Evolutionary conservation across 1,140 invertebrate species (phyloP), one percentile per base, ranked within the genome.

Genomic region (Aphelinus certus): DNA sequence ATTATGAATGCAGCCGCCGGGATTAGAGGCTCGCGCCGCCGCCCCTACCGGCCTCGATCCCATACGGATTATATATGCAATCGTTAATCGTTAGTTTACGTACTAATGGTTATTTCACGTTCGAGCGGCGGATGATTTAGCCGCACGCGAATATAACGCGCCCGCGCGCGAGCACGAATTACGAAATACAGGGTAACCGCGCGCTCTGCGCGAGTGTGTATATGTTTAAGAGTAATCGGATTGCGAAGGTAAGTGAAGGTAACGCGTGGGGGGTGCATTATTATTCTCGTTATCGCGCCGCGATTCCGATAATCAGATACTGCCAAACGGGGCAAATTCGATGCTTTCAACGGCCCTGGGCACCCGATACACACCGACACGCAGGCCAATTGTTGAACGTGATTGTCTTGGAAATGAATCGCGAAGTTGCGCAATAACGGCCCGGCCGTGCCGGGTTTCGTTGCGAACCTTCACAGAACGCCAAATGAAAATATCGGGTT

Each of bases 31-130:
- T 26, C 26, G 26, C 26, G 26, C 26, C 26, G 26, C 26, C 26
- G 26, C 26, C 26, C 26, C 26, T 26, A 26, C 26, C 26, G 26
- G 26, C 26, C 26, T 26, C 26, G 26, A 26, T 26, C 26, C 26
- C 26, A 26, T 26, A 26, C 3, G 57, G 63, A 65, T 65, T 58
- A 60, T 26, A 3, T 55, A 43, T 64, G 45, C 57, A 56, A 61
- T 46, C 9, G 65, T 74, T 62, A 64, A 74, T 74, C 72, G 42
- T 63, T 42, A 65, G 46, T 63, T 3, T 7, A 57, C 47, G 58
- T 71, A 71, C 69, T 55, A 71, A 62, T 71, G 71, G 56, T 73
- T 67, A 67, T 73, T 73, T 73, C 56, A 46, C 51, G 48, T 65
- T 42, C 53, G 42, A 64, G 53, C 71, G 48, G 26, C 5, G n/a